Percentiles rank a stretch among this genome's conserved stretches.
phyloP scores from a whole-genome alignment of 2,113 vertebrate species.

The Xiphophorus maculatus region DNA sequence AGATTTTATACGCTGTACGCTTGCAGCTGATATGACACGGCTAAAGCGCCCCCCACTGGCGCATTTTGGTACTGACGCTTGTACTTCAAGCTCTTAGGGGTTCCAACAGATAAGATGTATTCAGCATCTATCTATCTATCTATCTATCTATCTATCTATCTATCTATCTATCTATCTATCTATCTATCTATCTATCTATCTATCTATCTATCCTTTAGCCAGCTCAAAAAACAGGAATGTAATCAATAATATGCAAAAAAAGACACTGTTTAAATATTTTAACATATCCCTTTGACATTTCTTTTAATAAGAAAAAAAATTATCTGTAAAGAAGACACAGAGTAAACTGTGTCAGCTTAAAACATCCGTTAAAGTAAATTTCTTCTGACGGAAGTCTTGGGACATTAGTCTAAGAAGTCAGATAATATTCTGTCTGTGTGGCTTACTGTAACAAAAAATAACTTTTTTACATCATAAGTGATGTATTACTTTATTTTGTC shows the following conservation, averaged over 20 bases:
- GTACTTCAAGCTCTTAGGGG: background rate
- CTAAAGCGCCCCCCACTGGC: constrained; percentile 93
- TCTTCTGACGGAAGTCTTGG: background rate
- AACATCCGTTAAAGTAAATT: constrained; percentile 1
- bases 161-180: background rate
- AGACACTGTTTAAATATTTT: background rate
- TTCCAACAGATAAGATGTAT: background rate
- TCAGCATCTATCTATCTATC: background rate
- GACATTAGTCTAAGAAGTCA: background rate
- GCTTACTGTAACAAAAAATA: background rate
- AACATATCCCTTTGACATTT: constrained; percentile 26
- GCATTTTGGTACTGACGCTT: constrained; percentile 24
- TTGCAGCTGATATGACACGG: constrained; percentile 83
- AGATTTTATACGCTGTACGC: constrained; percentile 34
- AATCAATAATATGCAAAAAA: no score
- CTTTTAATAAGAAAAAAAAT: constrained; percentile 11
- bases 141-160: no score
- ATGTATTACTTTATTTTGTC: background rate
- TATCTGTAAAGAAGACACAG: background rate
- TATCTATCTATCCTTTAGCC: background rate
- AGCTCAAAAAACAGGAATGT: background rate
- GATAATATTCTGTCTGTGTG: background rate
- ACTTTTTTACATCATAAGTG: background rate
- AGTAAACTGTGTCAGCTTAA: constrained; percentile 1
- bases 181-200: background rate